Evolutionary conservation across 2,113 vertebrate species (phyloP).

Genomic region (Vidua chalybeata): DNA sequence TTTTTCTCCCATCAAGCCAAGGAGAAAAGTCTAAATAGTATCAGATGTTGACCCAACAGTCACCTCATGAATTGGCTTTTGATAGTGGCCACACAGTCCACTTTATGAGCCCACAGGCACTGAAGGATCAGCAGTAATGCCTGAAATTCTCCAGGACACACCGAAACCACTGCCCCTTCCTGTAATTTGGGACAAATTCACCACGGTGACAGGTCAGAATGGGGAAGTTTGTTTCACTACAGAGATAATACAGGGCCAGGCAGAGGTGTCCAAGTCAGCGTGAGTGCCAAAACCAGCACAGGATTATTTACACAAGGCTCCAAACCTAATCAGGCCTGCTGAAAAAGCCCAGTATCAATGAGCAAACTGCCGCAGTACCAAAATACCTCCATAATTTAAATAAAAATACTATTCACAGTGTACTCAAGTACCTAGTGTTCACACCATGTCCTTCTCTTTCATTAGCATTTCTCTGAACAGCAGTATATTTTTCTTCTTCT

Average conservation of each 20-base stretch:
- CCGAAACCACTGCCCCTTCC: constrained; percentile 1
- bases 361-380: not conserved
- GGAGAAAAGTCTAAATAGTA: not conserved
- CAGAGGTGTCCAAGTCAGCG: not conserved
- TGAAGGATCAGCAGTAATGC: not conserved
- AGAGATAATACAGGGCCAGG: constrained; percentile 19
- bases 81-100: not conserved
- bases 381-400: not conserved
- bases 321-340: not conserved
- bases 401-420: constrained; percentile 11
- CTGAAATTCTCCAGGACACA: constrained; percentile 2
- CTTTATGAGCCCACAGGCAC: not conserved
- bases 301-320: not conserved
- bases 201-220: not conserved
- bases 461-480: constrained; percentile 86
- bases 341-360: constrained; percentile 15
- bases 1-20: not conserved
- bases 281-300: constrained; percentile 17
- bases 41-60: constrained; percentile 16
- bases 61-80: constrained; percentile 40
- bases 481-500: constrained; percentile 97
- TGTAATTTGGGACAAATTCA: not conserved
- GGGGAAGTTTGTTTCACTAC: not conserved
- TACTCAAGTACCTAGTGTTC: constrained; percentile 82
- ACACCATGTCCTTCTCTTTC: constrained; percentile 87